Conservation (phyloP, 2,888 invertebrate genomes). For the Leptarthrus brevirostris region DNA sequence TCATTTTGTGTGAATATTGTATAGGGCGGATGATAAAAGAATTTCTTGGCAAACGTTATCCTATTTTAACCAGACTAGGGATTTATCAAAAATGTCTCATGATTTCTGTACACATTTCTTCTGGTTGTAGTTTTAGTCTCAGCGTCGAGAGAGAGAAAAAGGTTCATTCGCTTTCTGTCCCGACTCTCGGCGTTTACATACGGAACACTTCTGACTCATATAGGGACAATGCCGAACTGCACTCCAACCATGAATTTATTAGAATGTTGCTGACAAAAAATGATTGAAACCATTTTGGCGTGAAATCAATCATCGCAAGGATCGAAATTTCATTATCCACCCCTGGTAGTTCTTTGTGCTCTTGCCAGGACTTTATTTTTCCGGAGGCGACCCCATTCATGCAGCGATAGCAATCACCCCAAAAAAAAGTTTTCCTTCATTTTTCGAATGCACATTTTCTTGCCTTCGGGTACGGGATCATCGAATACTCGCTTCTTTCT, state of each 20-base stretch:
- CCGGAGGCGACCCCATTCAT: slow-evolving; percentile 38
- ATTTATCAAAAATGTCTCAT: slow-evolving; percentile 33
- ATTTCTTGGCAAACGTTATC: slow-evolving; percentile 41
- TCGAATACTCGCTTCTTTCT: slow-evolving; percentile 9
- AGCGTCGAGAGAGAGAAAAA: not conserved
- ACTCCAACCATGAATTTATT: slow-evolving; percentile 13
- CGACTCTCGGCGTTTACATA: slow-evolving; percentile 13
- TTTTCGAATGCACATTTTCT: slow-evolving; percentile 52
- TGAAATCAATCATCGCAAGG: slow-evolving; percentile 55
- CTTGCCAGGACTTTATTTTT: slow-evolving; percentile 43
- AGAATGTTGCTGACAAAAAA: slow-evolving; percentile 51
- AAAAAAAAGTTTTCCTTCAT: slow-evolving; percentile 48
- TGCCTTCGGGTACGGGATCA: slow-evolving; percentile 43
- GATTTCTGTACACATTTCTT: slow-evolving; percentile 12
- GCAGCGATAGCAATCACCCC: slow-evolving; percentile 53
- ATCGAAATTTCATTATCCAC: slow-evolving; percentile 53
- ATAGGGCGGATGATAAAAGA: slow-evolving; percentile 23
- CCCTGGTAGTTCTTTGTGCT: slow-evolving; percentile 49
- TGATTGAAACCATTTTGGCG: slow-evolving; percentile 54
- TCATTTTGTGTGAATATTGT: not conserved
- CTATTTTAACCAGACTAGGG: slow-evolving; percentile 39
- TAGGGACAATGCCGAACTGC: not conserved
- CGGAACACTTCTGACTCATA: not conserved
- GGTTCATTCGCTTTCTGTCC: not conserved
- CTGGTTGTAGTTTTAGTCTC: not conserved